These are phyloP conservation scores for Leptopilina myrica DNA, from an alignment of 2,888 invertebrate species.

Conservation along the genomic window DNA sequence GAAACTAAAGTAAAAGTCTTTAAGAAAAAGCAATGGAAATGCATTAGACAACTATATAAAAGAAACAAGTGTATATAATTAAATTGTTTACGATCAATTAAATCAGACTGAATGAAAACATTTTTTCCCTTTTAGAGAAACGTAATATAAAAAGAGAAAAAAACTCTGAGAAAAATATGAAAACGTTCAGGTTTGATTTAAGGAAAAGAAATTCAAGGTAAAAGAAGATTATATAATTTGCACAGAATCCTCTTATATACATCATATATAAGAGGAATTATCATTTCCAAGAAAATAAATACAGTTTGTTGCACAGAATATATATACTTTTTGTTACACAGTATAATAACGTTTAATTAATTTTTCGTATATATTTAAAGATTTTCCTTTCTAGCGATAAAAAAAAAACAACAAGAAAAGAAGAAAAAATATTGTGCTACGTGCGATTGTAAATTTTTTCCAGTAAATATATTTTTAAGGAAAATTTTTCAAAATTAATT, in stretches of 20 bases:
- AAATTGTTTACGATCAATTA: too few species aligned
- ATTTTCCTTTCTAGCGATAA: not conserved
- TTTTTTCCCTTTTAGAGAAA: too few species aligned
- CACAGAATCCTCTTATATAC: not conserved
- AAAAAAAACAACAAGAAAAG: not conserved
- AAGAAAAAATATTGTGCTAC: not conserved
- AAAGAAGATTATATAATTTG: slow-evolving; percentile 2
- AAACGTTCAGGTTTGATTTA: not conserved
- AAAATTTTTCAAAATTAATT: too few species aligned
- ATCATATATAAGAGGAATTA: not conserved
- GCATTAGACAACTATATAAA: too few species aligned
- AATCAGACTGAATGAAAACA: too few species aligned
- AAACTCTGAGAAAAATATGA: too few species aligned
- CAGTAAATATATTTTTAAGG: too few species aligned
- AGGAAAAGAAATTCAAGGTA: slow-evolving; percentile 29
- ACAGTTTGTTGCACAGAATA: not conserved
- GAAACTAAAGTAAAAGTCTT: too few species aligned
- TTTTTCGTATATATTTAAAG: not conserved
- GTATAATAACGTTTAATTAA: not conserved
- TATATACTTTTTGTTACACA: not conserved
- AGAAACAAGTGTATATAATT: too few species aligned
- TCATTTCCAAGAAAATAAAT: not conserved
- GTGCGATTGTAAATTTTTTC: too few species aligned
- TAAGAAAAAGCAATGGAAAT: too few species aligned
- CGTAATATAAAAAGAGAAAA: too few species aligned